Percentiles rank a stretch among this genome's conserved stretches.
Conservation (phyloP, 2,797 vertebrate species). For the Oceanodroma leucorhoa region DNA sequence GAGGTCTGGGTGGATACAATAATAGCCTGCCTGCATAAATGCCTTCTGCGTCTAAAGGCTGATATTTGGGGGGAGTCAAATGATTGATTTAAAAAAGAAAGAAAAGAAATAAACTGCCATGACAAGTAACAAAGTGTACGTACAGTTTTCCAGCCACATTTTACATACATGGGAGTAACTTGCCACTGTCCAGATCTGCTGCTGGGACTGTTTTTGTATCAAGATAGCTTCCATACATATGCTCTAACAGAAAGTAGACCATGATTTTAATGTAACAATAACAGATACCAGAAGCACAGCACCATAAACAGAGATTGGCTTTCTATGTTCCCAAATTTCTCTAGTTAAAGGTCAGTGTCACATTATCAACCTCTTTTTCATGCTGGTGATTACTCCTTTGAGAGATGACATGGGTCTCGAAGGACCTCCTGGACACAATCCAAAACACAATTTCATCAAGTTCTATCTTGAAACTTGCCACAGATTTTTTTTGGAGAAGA, state of each 20-base stretch:
- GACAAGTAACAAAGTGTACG: conserved; percentile 1
- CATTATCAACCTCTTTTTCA: background rate
- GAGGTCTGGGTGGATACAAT: conserved; percentile 25
- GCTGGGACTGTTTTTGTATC: background rate
- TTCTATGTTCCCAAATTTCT: background rate
- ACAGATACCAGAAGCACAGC: background rate
- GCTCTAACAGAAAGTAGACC: background rate
- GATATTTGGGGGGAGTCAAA: conserved; percentile 5
- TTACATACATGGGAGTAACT: background rate
- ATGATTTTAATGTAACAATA: background rate
- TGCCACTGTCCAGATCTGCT: conserved; percentile 15
- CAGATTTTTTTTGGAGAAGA: background rate
- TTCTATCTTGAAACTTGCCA: background rate
- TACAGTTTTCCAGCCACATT: conserved; percentile 15
- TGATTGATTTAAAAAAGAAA: conserved; percentile 52
- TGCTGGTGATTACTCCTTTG: background rate
- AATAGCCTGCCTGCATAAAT: conserved; percentile 35
- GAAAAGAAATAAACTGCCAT: conserved; percentile 33
- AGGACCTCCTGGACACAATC: background rate
- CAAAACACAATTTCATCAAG: background rate
- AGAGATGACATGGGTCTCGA: background rate
- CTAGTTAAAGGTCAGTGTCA: background rate
- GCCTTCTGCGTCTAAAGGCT: background rate
- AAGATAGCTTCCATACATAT: background rate
- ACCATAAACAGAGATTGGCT: background rate